Conservation (phyloP, 1,140 invertebrate genomes). For the Camponotus pennsylvanicus region DNA sequence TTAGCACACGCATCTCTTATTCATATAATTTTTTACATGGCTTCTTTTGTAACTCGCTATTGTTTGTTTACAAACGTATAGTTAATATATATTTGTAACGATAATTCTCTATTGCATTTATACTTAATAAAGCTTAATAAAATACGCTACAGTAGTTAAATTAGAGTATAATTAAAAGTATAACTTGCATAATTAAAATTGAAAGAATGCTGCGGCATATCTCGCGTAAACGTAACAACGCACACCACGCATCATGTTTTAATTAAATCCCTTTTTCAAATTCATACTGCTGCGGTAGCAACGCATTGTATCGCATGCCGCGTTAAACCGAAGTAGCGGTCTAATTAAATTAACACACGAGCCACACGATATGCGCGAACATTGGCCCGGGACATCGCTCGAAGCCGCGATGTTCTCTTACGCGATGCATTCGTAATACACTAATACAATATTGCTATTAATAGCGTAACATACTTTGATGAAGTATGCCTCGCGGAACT, state of each 20-base stretch:
- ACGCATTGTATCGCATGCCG: slow-evolving; percentile 22
- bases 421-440: slow-evolving; percentile 4
- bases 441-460: slow-evolving; percentile 33
- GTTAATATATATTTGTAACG: neutral
- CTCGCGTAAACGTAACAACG: slow-evolving; percentile 21
- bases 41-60: neutral
- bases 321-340: slow-evolving; percentile 50
- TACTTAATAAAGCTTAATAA: slow-evolving; percentile 44
- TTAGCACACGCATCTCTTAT: slow-evolving; percentile 18
- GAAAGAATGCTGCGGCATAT: slow-evolving; percentile 44
- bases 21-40: slow-evolving; percentile 15
- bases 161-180: slow-evolving; percentile 38
- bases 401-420: slow-evolving; percentile 29
- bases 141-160: slow-evolving; percentile 23
- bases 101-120: slow-evolving; percentile 7
- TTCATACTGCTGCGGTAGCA: slow-evolving; percentile 32
- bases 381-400: neutral
- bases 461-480: slow-evolving; percentile 26
- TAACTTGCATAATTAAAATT: slow-evolving; percentile 58
- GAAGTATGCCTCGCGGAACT: slow-evolving; percentile 30
- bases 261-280: slow-evolving; percentile 60
- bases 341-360: slow-evolving; percentile 57
- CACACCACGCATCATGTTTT: slow-evolving; percentile 45
- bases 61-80: neutral
- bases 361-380: neutral